Conservation (phyloP, 2,888 invertebrate genomes). For the Schizaphis graminum region DNA sequence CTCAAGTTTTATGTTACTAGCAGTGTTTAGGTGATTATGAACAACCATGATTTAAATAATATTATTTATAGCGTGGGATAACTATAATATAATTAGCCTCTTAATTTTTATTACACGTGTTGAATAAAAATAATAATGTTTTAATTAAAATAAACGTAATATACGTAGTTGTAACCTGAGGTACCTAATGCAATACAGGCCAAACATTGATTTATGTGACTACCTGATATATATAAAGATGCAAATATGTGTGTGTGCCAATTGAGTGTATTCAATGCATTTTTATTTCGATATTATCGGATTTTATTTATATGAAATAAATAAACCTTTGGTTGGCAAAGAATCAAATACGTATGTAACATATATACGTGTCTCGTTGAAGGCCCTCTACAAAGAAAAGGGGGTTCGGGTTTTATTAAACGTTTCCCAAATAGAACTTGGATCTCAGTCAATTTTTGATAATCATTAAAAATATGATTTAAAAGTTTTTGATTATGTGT, state of each 20-base stretch:
- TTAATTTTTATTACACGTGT: neutral
- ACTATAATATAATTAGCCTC: neutral
- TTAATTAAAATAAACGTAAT: neutral
- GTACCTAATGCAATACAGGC: neutral
- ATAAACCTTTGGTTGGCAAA: slow-evolving; percentile 31
- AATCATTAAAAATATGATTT: slow-evolving; percentile 29
- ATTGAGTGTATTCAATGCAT: neutral
- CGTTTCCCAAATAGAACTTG: slow-evolving; percentile 53
- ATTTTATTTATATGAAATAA: slow-evolving; percentile 35
- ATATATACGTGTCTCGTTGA: neutral
- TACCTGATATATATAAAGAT: neutral
- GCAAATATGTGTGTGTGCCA: neutral
- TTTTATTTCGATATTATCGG: slow-evolving; percentile 39
- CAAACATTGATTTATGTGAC: neutral
- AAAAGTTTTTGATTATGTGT: slow-evolving; percentile 5
- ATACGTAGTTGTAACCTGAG: neutral
- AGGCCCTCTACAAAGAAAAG: neutral
- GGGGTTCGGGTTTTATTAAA: slow-evolving; percentile 29
- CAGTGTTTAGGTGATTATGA: neutral
- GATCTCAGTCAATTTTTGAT: slow-evolving; percentile 37
- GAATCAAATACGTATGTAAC: neutral
- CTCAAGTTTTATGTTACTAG: neutral
- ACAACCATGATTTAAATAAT: neutral
- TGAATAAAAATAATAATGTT: neutral
- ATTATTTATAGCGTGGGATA: neutral